These are phyloP conservation scores for Coleophora flavipennella DNA, from an alignment of 2,888 invertebrate genomes.

Conservation along the genomic window DNA sequence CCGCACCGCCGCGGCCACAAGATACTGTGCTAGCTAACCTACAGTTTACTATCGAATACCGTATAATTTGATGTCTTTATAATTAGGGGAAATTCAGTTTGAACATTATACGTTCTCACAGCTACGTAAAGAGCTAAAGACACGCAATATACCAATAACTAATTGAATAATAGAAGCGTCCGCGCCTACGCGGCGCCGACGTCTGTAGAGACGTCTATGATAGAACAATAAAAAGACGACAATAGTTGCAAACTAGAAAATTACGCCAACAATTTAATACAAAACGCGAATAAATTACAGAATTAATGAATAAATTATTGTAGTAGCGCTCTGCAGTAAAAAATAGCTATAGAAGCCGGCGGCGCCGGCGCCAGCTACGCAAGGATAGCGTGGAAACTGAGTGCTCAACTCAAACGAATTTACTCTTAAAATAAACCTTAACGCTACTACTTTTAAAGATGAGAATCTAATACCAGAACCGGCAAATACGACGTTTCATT, in stretches of 20 bases:
- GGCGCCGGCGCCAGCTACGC: constrained; percentile 64
- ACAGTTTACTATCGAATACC: not conserved
- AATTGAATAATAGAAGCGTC: constrained; percentile 34
- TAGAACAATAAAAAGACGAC: constrained; percentile 40
- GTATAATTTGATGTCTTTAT: constrained; percentile 18
- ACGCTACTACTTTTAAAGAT: constrained; percentile 21
- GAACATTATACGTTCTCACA: constrained; percentile 12
- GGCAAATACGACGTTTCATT: constrained; percentile 34
- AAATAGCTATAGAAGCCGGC: constrained; percentile 57
- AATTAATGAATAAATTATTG: constrained; percentile 66
- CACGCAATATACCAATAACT: constrained; percentile 43
- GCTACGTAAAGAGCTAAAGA: constrained; percentile 33
- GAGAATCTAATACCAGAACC: constrained; percentile 16
- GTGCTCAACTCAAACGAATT: constrained; percentile 24
- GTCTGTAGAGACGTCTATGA: constrained; percentile 10
- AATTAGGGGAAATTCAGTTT: constrained; percentile 18
- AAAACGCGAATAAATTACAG: constrained; percentile 55
- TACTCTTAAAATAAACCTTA: constrained; percentile 26
- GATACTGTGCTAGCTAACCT: constrained; percentile 1
- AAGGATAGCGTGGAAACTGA: constrained; percentile 54
- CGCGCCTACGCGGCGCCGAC: constrained; percentile 20
- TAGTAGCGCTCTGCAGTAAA: constrained; percentile 54
- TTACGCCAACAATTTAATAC: constrained; percentile 36
- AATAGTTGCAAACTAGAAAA: constrained; percentile 53
- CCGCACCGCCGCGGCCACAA: constrained; percentile 9